Evolutionary conservation across 2,797 vertebrate genomes (phyloP), one percentile per base, ranked within the genome.

Genomic region (Falco cherrug): DNA sequence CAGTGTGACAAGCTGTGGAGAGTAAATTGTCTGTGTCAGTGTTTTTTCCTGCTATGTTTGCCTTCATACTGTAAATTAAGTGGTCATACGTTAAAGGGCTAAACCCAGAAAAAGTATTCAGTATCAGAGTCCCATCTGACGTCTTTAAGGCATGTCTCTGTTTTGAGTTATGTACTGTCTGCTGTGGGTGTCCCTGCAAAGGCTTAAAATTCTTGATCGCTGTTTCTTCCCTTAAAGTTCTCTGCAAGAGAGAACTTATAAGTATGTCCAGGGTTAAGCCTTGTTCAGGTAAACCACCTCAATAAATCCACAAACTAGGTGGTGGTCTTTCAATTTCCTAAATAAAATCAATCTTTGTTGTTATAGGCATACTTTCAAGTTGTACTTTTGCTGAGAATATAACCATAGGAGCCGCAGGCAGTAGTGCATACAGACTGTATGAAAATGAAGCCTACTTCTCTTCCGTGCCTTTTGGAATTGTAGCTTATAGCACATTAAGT

Each of bases 381-480:
- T 75, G 78, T 56, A 33, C 37, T 78, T 87, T 87, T 93, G 57
- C 24, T 71, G 48, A 43, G 37, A 89, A 31, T 47, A 29, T 16
- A 68, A 3, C 10, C 0, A 0, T 60, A 68, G n/a, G 20, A 43
- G 13, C 43, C 70, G 25, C 0, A 0, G 26, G 17, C 26, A 21
- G 35, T 31, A 39, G 21, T 47, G 33, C 41, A 12, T n/a, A 28
- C 21, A 53, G 21, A 51, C 59, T 54, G 9, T 43, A 24, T 22
- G 45, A 39, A 64, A 24, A 39, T 61, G 33, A 87, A 84, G 43
- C 22, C 21, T 14, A 18, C 37, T 86, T 70, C 13, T 67, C 22
- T 88, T 69, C 29, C 39, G 57, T 80, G 39, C 8, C 19, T 76
- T 84, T 70, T 87, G 18, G n/a, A 81, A 18, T 61, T 71, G 22